Base-by-base conservation (phyloP, 2,113 vertebrate genomes). In the Smithornis capensis region DNA sequence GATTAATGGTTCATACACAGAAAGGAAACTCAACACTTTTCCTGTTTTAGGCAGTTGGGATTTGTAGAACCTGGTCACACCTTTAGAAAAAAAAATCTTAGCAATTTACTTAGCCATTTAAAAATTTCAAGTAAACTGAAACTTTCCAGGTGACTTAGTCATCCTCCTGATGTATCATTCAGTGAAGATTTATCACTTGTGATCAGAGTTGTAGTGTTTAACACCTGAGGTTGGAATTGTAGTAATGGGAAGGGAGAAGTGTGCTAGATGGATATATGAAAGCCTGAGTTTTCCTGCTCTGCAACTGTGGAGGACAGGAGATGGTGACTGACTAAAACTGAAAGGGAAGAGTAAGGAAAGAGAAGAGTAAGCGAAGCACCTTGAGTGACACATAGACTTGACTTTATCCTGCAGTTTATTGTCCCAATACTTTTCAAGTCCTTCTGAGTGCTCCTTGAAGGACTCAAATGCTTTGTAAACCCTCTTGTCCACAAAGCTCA, bases 1-100 rank as follows among this genome's bases (percentile, higher is more conserved):
- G 79, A 88, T 95, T 94, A 94, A 95, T 96, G 87, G 92, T 74
- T 93, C 0, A 33, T 77, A 95, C 68, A 92, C 3, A 6, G 73
- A 91, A 75, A 87, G 42, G 75, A 93, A 95, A 95, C 52, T 59
- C 19, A 86, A 96, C 91, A 89, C 91, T 60, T 93, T 93, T 95
- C 89, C 87, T 97, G 90, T 38, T 88, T 6, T 31, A 79, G 38
- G 93, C 91, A 87, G 87, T 21, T 93, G 55, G 59, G 70, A 94
- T 93, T 95, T 82, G 90, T 69, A 83, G 68, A 80, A 28, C 60
- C 63, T 85, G 63, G 84, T 77, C 81, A 95, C 68, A 93, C 55
- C 75, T 87, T 85, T 35, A 76, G 45, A 60, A 87, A 89, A 67
- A 87, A 90, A 78, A 1, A 22, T 23, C 78, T 53, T 75, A 50